Percentiles rank a stretch among this genome's conserved stretches.
Evolutionary conservation across 2,113 vertebrate genomes (phyloP).

Genomic region (Erythrolamprus reginae): DNA sequence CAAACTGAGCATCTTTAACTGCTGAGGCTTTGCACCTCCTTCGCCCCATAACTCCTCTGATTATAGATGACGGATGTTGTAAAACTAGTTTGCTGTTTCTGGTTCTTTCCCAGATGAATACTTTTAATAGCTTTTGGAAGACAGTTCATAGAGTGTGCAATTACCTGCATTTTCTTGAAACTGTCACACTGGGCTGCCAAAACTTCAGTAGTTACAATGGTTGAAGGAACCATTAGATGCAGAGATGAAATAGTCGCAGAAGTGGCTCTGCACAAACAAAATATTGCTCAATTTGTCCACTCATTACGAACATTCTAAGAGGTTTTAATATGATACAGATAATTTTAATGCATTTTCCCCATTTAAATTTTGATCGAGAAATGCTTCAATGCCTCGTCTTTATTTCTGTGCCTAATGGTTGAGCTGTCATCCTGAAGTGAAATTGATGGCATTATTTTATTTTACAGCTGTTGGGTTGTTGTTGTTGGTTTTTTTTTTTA

Average conservation of each 20-base stretch:
- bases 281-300: background rate
- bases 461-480: conserved; percentile 67
- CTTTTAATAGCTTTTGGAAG: background rate
- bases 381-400: conserved; percentile 43
- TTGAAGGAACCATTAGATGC: conserved; percentile 17
- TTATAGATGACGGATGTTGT: background rate
- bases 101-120: background rate
- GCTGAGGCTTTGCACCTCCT: background rate
- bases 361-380: background rate
- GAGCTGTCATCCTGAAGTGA: conserved; percentile 59
- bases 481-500: background rate
- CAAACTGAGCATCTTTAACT: background rate
- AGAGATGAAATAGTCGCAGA: conserved; percentile 5
- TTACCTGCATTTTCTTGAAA: conserved; percentile 20
- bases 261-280: background rate
- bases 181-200: conserved; percentile 38
- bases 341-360: background rate
- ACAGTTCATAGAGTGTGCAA: background rate
- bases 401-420: conserved; percentile 46
- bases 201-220: conserved; percentile 15
- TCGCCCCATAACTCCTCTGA: background rate
- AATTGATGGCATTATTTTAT: conserved; percentile 69
- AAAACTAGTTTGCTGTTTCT: background rate
- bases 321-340: background rate
- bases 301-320: background rate